phyloP scores from a whole-genome alignment of 2,797 vertebrate genomes.

The Pelochelys cantorii region DNA sequence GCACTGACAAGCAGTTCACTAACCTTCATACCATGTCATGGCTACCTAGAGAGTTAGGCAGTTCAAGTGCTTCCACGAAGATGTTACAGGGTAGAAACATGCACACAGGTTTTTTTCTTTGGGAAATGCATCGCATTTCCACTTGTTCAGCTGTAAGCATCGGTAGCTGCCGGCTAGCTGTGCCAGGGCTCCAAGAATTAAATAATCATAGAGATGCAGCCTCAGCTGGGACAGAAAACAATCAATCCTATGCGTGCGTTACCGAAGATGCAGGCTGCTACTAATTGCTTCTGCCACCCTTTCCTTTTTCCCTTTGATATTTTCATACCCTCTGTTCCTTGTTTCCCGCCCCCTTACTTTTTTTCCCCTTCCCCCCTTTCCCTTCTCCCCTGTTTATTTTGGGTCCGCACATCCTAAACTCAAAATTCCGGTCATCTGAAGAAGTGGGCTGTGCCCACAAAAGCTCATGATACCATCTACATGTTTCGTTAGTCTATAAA shows the following conservation, averaged over 20 bases:
- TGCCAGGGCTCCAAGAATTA: slow-evolving; percentile 11
- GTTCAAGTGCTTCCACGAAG: rapidly evolving
- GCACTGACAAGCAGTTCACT: not conserved
- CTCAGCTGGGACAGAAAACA: slow-evolving; percentile 35
- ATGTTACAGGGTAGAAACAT: not conserved
- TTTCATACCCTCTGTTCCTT: too few species aligned
- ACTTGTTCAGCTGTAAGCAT: not conserved
- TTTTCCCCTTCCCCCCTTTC: too few species aligned
- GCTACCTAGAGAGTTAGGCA: not conserved
- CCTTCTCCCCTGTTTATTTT: too few species aligned
- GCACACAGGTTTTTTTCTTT: rapidly evolving
- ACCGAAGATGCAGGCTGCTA: slow-evolving; percentile 15
- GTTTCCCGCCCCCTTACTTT: too few species aligned
- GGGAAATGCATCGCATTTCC: not conserved
- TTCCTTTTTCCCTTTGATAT: not conserved
- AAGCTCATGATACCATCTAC: too few species aligned
- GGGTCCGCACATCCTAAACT: too few species aligned
- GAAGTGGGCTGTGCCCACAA: too few species aligned
- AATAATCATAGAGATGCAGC: not conserved
- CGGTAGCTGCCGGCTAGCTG: not conserved
- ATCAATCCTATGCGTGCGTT: not conserved
- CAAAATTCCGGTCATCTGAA: too few species aligned
- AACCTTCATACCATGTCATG: not conserved
- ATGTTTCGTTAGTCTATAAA: too few species aligned
- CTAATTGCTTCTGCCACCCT: not conserved